These are phyloP conservation scores for Dunckerocampus dactyliophorus DNA, from an alignment of 2,113 vertebrate genomes.

Conservation along the genomic window DNA sequence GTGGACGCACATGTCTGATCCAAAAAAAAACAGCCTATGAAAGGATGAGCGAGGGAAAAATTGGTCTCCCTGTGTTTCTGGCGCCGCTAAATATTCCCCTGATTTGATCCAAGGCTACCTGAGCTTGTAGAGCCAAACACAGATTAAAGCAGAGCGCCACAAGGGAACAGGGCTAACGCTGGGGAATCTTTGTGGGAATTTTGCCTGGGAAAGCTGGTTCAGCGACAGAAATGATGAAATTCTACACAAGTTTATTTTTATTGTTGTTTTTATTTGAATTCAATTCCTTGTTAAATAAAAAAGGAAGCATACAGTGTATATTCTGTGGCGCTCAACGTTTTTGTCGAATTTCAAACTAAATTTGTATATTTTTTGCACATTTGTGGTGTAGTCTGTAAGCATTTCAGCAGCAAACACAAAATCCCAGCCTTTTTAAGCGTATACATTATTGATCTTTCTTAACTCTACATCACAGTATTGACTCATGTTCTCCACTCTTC, in stretches of 20 bases:
- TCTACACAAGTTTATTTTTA: no score
- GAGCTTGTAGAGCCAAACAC: constrained; percentile 30
- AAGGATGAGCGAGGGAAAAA: constrained; percentile 5
- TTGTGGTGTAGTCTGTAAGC: no score
- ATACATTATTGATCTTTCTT: no score
- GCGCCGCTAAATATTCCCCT: constrained; percentile 8
- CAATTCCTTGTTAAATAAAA: no score
- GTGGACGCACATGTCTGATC: constrained; percentile 18
- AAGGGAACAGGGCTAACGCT: constrained; percentile 27
- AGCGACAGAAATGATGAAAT: background rate
- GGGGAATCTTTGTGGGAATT: constrained; percentile 43
- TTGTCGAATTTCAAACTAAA: no score
- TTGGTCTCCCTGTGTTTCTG: background rate
- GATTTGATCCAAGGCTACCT: constrained; percentile 24
- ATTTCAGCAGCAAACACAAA: no score
- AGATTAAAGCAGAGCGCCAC: constrained; percentile 31
- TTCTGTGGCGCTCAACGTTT: no score
- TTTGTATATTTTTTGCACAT: no score
- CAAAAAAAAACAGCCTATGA: constrained; percentile 19
- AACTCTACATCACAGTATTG: background rate
- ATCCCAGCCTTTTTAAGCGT: no score
- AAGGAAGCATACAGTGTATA: no score
- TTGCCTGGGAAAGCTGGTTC: constrained; percentile 35
- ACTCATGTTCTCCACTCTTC: constrained; percentile 9
- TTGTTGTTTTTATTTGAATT: no score